A percentile compares a stretch with the other conserved stretches of the same genome.
Evolutionary conservation across 2,797 vertebrate species (phyloP).

Genomic region (Pterois miles): DNA sequence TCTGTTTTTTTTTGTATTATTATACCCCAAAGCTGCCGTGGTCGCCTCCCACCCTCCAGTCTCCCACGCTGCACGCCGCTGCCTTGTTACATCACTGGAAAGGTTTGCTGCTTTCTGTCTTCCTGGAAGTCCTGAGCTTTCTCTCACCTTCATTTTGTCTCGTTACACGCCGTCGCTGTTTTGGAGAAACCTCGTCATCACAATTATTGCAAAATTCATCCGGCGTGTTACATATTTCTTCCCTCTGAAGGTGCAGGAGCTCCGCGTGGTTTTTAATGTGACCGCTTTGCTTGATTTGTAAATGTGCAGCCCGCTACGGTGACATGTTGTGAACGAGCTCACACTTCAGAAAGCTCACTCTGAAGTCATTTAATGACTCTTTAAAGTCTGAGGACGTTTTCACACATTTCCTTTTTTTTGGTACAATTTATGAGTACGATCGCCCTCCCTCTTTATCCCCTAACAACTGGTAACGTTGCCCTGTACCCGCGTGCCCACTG

Average conservation of each 20-base stretch:
- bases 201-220: background rate
- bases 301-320: background rate
- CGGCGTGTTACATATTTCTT: background rate
- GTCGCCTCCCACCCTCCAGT: conserved; percentile 56
- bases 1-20: conserved; percentile 64
- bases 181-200: conserved; percentile 43
- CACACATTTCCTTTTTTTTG: too few relatives aligned
- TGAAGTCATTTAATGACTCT: background rate
- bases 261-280: background rate
- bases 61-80: conserved; percentile 75
- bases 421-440: too few relatives aligned
- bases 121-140: conserved; percentile 23
- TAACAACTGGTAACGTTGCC: too few relatives aligned
- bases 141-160: conserved; percentile 52
- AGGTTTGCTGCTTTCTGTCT: conserved; percentile 47
- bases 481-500: too few relatives aligned
- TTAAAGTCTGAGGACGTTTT: background rate
- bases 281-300: background rate
- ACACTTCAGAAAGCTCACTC: background rate
- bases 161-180: background rate
- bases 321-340: background rate
- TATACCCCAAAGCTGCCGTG: conserved; percentile 76
- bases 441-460: too few relatives aligned
- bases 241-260: background rate
- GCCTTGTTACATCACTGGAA: conserved; percentile 85